Evolutionary conservation across 92 coral and sea anemone species (phyloP), one percentile per base, ranked within the genome.

Genomic region (Actinernus sp.): DNA sequence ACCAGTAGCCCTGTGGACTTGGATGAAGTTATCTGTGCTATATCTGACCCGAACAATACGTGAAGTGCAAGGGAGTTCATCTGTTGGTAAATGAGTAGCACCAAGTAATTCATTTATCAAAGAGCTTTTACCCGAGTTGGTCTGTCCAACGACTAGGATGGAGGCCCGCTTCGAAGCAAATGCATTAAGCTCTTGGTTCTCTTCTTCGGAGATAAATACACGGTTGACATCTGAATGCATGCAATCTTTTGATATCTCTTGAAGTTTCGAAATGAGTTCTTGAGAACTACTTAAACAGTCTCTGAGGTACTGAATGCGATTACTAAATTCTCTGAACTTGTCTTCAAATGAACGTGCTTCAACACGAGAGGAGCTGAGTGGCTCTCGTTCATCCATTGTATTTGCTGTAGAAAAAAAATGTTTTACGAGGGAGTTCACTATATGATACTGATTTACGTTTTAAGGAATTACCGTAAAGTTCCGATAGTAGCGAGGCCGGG

Each of bases 61-160:
- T 1, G 91, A 85, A 4, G 91, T 85, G 30, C 91, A 85, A 2
- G 91, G 91, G 4, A 79, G 66, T 65, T 78, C 86, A 10, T 81
- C 65, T 1, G 91, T 85, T 26, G 91, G 91, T 73, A 85, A 32
- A 27, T 55, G 78, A 1, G 81, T 52, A 6, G 69, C 80, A 17
- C 91, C 91, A 17, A 85, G 73, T 13, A 85, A 82, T 60, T 85
- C 91, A 40, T 85, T 85, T 13, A 85, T 74, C 38, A 85, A 49
- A 2, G 91, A 85, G 29, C 91, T 85, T 76, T 85, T 85, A 3
- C 91, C 91, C 27, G 86, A 78, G 45, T 85, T 85, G 29, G 91
- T 85, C 34, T 85, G 91, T 3, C 91, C 91, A 47, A 85, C 68
- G 4, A 85, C 86, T 2, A 85, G 41, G 16, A 85, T 63, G 3